Percentiles rank a stretch among this genome's conserved stretches.
These are phyloP conservation scores for Sprattus sprattus DNA, from an alignment of 2,113 vertebrate species.

Conservation along the genomic window DNA sequence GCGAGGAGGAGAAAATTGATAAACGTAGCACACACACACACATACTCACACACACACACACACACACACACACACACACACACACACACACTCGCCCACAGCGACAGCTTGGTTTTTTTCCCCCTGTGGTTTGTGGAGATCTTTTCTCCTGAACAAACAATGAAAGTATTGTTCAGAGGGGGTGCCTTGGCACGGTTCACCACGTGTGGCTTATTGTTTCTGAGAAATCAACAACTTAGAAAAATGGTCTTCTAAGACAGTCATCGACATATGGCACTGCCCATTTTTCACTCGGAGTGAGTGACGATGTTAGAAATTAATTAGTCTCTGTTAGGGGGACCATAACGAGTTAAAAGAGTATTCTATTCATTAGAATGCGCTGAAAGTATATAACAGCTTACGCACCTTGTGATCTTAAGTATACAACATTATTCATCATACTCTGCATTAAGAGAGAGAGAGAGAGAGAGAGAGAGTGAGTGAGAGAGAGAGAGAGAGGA, in stretches of 20 bases:
- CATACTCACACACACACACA: too few species aligned
- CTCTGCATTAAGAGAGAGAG: too few species aligned
- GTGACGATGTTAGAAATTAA: constrained; percentile 10
- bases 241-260: constrained; percentile 65
- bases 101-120: constrained; percentile 68
- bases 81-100: too few species aligned
- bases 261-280: constrained; percentile 5
- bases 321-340: background rate
- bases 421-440: background rate
- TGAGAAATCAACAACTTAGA: constrained; percentile 71
- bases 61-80: too few species aligned
- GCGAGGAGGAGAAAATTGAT: constrained; percentile 71
- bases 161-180: constrained; percentile 73
- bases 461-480: too few species aligned
- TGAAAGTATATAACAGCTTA: background rate
- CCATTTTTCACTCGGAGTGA: constrained; percentile 44
- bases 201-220: constrained; percentile 63
- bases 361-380: background rate
- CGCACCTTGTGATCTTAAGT: background rate
- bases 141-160: constrained; percentile 69
- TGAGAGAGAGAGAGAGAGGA: too few species aligned
- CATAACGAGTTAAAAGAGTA: background rate
- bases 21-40: too few species aligned
- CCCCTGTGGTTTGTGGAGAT: background rate
- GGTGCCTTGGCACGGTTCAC: constrained; percentile 68